Evolutionary conservation across 2,797 vertebrate species (phyloP).

Genomic region (Mus spretus): DNA sequence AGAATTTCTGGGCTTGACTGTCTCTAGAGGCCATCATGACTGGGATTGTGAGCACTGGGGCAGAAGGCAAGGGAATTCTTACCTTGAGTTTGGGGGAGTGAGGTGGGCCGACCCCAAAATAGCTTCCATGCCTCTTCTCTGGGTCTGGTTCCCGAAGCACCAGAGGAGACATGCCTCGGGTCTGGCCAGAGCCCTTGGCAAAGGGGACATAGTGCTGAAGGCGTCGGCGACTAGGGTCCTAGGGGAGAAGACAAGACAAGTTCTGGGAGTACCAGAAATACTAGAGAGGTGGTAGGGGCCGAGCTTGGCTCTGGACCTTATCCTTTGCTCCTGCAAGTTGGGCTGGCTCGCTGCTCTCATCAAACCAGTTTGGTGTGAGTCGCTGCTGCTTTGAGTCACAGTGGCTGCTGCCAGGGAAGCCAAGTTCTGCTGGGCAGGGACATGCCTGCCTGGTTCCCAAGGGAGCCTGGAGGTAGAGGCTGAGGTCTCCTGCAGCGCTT

Average conservation of each 20-base stretch:
- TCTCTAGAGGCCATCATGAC: not conserved
- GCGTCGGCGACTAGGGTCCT: slow-evolving; percentile 46
- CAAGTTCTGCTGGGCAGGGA: slow-evolving; percentile 24
- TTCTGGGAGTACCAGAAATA: not conserved
- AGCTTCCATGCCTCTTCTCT: slow-evolving; percentile 54
- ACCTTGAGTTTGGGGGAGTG: slow-evolving; percentile 80
- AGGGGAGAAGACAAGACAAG: not conserved
- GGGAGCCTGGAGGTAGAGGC: not conserved
- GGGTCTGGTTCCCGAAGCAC: slow-evolving; percentile 45
- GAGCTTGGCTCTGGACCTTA: not conserved
- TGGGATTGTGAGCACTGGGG: not conserved
- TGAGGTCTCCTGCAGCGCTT: not conserved
- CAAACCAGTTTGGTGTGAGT: slow-evolving; percentile 68
- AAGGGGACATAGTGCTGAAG: slow-evolving; percentile 50
- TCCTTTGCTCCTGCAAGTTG: not conserved
- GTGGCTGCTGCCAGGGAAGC: slow-evolving; percentile 51
- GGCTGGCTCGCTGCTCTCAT: slow-evolving; percentile 1
- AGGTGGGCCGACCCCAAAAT: slow-evolving; percentile 42
- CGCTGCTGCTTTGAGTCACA: slow-evolving; percentile 71
- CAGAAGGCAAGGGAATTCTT: not conserved
- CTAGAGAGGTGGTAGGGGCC: not conserved
- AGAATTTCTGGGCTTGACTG: not conserved
- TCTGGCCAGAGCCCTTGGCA: slow-evolving; percentile 45
- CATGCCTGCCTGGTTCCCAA: not conserved
- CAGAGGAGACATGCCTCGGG: slow-evolving; percentile 48